These are phyloP conservation scores for Anastrepha obliqua DNA, from an alignment of 1,140 invertebrate species.

Conservation along the genomic window DNA sequence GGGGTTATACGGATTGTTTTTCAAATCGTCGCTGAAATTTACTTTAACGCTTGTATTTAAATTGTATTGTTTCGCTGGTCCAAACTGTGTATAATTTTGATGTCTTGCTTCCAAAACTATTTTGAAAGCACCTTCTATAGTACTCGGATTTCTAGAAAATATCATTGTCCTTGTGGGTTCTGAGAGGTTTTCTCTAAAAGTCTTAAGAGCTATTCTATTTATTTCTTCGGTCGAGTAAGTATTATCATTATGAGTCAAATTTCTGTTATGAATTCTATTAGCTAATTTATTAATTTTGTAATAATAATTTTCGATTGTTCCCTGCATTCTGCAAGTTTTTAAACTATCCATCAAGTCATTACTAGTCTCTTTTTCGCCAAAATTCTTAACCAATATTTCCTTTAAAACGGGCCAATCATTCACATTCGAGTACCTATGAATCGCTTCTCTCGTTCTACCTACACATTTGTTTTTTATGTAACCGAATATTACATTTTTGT, in stretches of 20 bases:
- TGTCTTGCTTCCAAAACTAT: not conserved
- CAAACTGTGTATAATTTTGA: constrained; percentile 7
- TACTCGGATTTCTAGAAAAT: no score
- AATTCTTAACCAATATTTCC: no score
- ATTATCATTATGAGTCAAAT: not conserved
- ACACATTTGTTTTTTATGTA: no score
- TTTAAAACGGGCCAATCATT: no score
- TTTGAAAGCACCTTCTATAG: not conserved
- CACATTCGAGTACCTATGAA: no score
- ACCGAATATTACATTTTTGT: no score
- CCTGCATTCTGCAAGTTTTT: not conserved
- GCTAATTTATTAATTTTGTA: no score
- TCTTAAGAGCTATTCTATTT: not conserved
- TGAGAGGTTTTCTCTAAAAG: not conserved
- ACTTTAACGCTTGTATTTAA: not conserved
- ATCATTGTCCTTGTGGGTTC: no score
- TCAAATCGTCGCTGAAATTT: not conserved
- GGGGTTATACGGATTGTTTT: not conserved
- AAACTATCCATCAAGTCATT: no score
- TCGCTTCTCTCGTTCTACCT: no score
- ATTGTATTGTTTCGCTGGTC: not conserved
- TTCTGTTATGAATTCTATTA: not conserved
- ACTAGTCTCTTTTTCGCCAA: no score
- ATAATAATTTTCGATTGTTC: no score
- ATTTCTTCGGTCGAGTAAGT: not conserved